Conservation (phyloP, 2,113 vertebrate species). For the Elgaria multicarinata region DNA sequence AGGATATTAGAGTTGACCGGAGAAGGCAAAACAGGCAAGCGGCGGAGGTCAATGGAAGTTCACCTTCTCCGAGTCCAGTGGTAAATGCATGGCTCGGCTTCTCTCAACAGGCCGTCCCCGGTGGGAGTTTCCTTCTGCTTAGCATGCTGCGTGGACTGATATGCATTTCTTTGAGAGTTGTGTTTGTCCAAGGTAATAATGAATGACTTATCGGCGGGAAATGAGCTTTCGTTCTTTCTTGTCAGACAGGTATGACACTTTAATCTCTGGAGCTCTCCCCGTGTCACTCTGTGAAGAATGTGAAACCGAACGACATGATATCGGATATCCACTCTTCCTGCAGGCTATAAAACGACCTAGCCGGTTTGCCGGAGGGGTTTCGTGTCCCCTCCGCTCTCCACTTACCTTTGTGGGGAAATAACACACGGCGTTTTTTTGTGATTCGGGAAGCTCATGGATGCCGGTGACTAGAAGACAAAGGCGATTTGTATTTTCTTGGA, state of each 20-base stretch:
- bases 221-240: not conserved
- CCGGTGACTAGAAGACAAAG: not conserved
- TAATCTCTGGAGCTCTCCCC: not conserved
- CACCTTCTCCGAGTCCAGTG: not conserved
- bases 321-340: not conserved
- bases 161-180: not conserved
- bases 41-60: conserved; percentile 10
- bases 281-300: not conserved
- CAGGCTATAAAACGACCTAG: not conserved
- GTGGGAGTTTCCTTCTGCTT: not conserved
- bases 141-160: not conserved
- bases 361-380: not conserved
- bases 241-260: not conserved
- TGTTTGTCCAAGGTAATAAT: conserved; percentile 1
- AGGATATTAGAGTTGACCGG: conserved; percentile 19
- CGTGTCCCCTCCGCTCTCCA: not conserved
- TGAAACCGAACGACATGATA: not conserved
- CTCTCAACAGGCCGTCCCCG: not conserved
- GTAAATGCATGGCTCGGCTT: not conserved
- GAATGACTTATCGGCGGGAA: conserved; percentile 24
- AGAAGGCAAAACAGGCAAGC: conserved; percentile 6
- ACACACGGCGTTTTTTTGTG: not conserved
- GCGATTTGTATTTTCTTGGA: not conserved
- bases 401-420: not conserved
- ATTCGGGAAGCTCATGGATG: not conserved